phyloP scores from a whole-genome alignment of 2,113 vertebrate genomes.

The Theropithecus gelada region DNA sequence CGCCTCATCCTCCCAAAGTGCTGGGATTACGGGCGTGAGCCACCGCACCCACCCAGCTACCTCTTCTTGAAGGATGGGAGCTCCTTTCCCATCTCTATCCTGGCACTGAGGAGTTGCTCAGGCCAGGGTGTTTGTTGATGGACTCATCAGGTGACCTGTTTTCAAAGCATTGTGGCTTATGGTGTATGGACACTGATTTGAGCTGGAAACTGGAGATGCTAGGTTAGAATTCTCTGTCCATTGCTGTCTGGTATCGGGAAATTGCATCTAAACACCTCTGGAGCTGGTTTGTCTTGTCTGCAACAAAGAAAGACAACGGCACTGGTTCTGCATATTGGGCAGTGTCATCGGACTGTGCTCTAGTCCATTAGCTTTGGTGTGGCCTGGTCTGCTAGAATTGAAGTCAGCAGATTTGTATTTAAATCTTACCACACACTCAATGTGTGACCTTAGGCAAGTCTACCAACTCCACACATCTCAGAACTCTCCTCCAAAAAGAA shows the following conservation, averaged over 20 bases:
- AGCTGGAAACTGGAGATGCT: not conserved
- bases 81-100: not conserved
- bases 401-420: not conserved
- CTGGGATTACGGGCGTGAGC: too few species aligned
- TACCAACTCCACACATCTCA: not conserved
- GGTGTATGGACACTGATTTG: not conserved
- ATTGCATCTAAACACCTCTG: fast-evolving
- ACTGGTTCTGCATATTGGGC: not conserved
- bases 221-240: not conserved
- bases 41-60: fast-evolving
- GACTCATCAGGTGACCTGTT: fast-evolving
- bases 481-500: not conserved
- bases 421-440: not conserved
- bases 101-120: too few species aligned
- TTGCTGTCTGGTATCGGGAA: fast-evolving
- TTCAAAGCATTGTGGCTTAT: fast-evolving
- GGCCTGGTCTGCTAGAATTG: fast-evolving
- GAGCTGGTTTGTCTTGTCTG: fast-evolving
- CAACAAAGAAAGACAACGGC: fast-evolving
- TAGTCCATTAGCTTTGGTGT: fast-evolving
- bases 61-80: too few species aligned
- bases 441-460: too few species aligned
- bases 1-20: too few species aligned
- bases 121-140: fast-evolving
- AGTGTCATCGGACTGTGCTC: not conserved